Base-by-base conservation (phyloP, 2,888 invertebrate genomes). In the Eupsilia transversa region DNA sequence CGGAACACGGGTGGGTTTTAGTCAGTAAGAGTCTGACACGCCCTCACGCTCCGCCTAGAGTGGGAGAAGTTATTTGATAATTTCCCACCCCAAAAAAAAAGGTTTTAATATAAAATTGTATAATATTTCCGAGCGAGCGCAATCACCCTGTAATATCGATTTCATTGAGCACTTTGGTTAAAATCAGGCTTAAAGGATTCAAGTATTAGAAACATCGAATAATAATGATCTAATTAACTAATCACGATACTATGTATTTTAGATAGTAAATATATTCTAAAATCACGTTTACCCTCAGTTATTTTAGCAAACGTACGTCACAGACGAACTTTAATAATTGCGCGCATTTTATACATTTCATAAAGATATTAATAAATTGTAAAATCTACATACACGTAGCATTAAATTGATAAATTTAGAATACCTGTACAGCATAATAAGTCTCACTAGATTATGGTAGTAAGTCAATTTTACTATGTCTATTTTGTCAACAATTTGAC, bases 261-360 rank as follows among this genome's bases (percentile, higher is more conserved):
- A 46, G n/a, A 27, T 46, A 38, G n/a, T 56, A 79, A 79, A 80
- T 73, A 76, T 80, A 80, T 76, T 80, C 74, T 59, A 38, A 59
- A 38, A 41, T 82, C 82, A 56, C 14, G 78, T 63, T 82, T 41
- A n/a, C 27, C 59, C 67, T 78, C 57, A 65, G 38, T 69, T 83
- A 71, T 66, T 79, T 80, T 71, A 7, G 72, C 61, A 69, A 63
- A 60, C 46, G 2, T 49, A 82, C 79, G 79, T 79, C 83, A 79
- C 33, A 60, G 60, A 65, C 74, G 69, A 65, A 66, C 65, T 82
- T 82, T 43, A 71, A 63, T 56, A 71, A 73, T 38, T 43, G 64
- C 65, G 65, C 61, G 65, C 59, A 74, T 82, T 72, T 74, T 33
- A 65, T 66, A 0, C 41, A 41, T 43, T 6, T 46, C 35, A 41